Base-by-base conservation (phyloP, 1,140 invertebrate species). In the Eriocheir sinensis region DNA sequence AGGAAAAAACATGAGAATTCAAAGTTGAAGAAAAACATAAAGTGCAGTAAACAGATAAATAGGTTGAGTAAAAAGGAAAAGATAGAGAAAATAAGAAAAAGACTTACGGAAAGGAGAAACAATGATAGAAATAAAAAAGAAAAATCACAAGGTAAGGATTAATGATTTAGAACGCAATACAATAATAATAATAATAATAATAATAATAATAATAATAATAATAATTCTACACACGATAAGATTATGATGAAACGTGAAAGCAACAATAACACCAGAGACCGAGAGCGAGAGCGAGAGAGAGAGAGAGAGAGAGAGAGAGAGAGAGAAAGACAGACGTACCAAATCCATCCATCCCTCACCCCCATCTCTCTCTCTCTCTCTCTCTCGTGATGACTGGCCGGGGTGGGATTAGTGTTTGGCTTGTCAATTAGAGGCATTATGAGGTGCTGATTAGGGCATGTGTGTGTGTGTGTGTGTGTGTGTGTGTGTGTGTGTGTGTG, bases 311-410 rank as follows among this genome's bases (percentile, higher is more conserved):
- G 21, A 53, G 48, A 53, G 21, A 3, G 21, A 53, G 48, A 53
- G 9, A 3, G 9, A 53, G 48, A 53, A 83, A 6, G 12, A 83
- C 0, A 3, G 48, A 53, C 1, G 12, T 1, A 83, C n/a, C n/a
- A n/a, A n/a, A n/a, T 83, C 80, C 27, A 4, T 83, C 80, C 27
- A 4, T 83, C 80, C 27, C 80, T 36, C 34, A 8, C n/a, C 27
- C 80, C 27, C 34, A 4, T 83, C 80, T 83, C 80, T 83, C 80
- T 83, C 80, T 83, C 80, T 83, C 80, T 83, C 80, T 83, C 80
- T 83, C 80, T 83, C 80, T 83, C 80, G n/a, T 27, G 4, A 30
- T 83, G 36, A 40, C 83, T 86, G 60, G 60, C 27, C 60, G 27
- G 1, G 60, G 6, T n/a, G 21, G 60, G 60, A 72, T 72, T 72